Conservation (phyloP, 2,888 invertebrate genomes). For the Odiellus spinosus region DNA sequence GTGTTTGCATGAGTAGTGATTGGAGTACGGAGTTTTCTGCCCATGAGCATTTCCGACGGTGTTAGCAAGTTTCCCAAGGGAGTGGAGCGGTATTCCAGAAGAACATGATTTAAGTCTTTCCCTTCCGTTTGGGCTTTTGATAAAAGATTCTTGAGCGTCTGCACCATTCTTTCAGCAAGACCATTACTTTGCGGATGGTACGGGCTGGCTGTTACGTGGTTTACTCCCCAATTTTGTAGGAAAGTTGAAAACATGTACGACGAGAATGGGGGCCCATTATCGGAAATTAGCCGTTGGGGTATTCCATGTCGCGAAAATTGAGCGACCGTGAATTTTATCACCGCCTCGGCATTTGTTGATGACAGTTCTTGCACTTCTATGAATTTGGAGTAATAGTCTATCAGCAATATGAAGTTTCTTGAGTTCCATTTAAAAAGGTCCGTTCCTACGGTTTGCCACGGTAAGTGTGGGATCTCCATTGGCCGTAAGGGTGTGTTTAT, state of each 20-base stretch:
- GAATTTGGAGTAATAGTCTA: conserved; percentile 7
- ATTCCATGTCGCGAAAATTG: conserved; percentile 3
- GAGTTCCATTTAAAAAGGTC: not conserved
- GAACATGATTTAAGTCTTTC: not conserved
- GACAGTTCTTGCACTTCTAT: conserved; percentile 1
- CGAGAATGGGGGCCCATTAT: conserved; percentile 3
- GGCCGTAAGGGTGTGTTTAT: conserved; percentile 1
- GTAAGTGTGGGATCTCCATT: conserved; percentile 1
- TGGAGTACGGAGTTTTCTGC: too few relatives aligned
- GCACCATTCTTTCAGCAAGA: not conserved
- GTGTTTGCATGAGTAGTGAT: too few relatives aligned
- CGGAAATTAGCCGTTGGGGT: not conserved
- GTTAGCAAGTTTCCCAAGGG: not conserved
- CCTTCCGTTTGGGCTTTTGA: conserved; percentile 4
- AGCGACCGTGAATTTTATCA: conserved; percentile 5
- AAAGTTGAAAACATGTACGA: not conserved
- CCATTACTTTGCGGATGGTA: conserved; percentile 4
- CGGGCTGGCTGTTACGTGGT: not conserved
- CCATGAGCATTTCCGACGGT: too few relatives aligned
- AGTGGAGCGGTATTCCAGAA: conserved; percentile 2
- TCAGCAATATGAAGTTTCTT: conserved; percentile 1
- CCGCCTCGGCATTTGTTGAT: not conserved
- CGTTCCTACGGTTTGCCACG: conserved; percentile 3
- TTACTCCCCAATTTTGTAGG: not conserved
- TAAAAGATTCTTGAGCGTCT: conserved; percentile 1